Base-by-base conservation (phyloP, 2,113 vertebrate genomes). In the Brienomyrus brachyistius region DNA sequence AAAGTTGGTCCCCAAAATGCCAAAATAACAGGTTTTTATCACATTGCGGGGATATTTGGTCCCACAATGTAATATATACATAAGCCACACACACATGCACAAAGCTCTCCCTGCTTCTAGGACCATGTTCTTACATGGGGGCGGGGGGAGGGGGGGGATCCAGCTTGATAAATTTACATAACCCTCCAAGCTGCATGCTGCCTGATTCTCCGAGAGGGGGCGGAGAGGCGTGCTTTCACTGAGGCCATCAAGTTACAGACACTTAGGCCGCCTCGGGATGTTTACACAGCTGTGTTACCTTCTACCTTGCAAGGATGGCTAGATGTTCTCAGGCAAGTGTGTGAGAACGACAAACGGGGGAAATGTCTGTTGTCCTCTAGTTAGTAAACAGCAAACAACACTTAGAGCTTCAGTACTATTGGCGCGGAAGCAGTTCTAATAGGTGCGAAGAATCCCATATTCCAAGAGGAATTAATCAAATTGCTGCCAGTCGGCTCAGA, bases 111-210 rank as follows among this genome's bases (percentile, higher is more conserved):
- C 2, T 43, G 74, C 35, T 77, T 77, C 74, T 40, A 77, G 74
- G 35, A 15, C 74, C 31, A 77, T 77, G 74, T 80, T 80, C 31
- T 80, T 80, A 80, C 74, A 40, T 40, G 1, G 40, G 40, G 40
- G 40, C 1, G 51, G n/a, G n/a, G n/a, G 40, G 51, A 13, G 51
- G 51, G 51, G 5, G 19, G 54, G 5, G 2, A 35, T 35, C 27
- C 45, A 77, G 11, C 70, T 52, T 21, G 13, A 80, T 80, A 15
- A 15, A 56, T 54, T 89, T 83, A 83, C 88, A 89, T 82, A 89
- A 80, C 50, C 74, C 31, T 47, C 21, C 19, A 35, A 77, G 70
- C 70, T 40, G 13, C 15, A 19, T 35, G 15, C 35, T 15, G 70
- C 31, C 31, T 40, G 66, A 10, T 31, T 74, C 66, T 35, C 11